Conservation (phyloP, 2,888 invertebrate species). For the Ommatoiulus sabulosus region DNA sequence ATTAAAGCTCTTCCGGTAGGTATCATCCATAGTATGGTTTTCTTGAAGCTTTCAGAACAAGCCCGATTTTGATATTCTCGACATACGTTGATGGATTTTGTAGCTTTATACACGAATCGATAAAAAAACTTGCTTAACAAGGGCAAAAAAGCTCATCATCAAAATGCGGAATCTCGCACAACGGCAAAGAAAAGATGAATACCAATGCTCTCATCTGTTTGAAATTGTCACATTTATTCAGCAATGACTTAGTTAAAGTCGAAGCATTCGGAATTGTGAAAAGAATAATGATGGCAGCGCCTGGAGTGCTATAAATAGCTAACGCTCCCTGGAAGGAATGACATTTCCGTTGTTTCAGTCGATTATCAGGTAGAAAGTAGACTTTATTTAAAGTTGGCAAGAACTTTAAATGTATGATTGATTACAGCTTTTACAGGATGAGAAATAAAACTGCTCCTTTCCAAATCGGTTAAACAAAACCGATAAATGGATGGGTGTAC, state of each 20-base stretch:
- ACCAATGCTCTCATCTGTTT: neutral
- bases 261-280: constrained; percentile 4
- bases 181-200: neutral
- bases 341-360: constrained; percentile 14
- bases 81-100: constrained; percentile 19
- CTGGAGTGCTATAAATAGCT: neutral
- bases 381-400: neutral
- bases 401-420: neutral
- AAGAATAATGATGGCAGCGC: constrained; percentile 27
- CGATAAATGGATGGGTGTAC: too few relatives aligned
- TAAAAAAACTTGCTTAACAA: neutral
- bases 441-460: neutral
- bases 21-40: neutral
- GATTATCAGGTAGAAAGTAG: constrained; percentile 15
- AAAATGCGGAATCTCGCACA: neutral
- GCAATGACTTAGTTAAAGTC: constrained; percentile 28
- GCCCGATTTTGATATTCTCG: neutral
- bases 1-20: neutral
- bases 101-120: constrained; percentile 6
- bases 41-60: neutral
- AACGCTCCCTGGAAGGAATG: neutral
- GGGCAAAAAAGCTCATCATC: constrained; percentile 26
- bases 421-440: neutral
- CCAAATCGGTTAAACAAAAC: neutral
- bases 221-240: constrained; percentile 43